Evolutionary conservation across 2,797 vertebrate species (phyloP).

Genomic region (Pseudotriccus pelzelni): DNA sequence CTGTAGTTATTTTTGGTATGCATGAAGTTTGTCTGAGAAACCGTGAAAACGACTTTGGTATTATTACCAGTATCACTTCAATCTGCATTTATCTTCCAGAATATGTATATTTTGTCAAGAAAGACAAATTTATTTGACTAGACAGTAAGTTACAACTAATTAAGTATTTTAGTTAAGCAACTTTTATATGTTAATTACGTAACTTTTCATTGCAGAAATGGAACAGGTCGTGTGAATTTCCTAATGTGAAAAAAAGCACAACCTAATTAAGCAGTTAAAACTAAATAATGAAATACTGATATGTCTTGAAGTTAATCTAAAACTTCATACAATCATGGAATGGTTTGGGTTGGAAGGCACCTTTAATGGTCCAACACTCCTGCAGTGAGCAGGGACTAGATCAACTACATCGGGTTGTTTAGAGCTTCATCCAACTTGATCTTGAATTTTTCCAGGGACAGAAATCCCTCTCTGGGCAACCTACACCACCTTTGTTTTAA

Average conservation of each 20-base stretch:
- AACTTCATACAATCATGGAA: background rate
- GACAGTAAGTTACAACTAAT: background rate
- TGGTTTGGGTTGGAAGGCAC: background rate
- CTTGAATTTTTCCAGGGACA: background rate
- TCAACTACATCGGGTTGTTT: background rate
- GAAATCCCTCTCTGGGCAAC: background rate
- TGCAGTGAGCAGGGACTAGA: background rate
- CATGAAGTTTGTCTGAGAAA: background rate
- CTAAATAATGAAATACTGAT: background rate
- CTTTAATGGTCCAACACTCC: background rate
- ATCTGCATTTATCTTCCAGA: background rate
- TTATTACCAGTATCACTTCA: background rate
- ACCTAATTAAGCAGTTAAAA: background rate
- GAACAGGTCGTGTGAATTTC: background rate
- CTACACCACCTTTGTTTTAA: background rate
- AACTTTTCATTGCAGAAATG: background rate
- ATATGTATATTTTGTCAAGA: background rate
- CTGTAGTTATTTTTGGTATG: background rate
- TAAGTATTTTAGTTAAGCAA: background rate
- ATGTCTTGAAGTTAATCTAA: background rate
- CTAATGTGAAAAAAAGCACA: background rate
- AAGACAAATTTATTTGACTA: background rate
- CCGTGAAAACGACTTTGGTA: background rate
- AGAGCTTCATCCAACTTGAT: rapidly evolving
- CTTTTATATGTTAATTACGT: too few species aligned